These are phyloP conservation scores for Crotalus tigris DNA, from an alignment of 2,113 vertebrate genomes.

Conservation along the genomic window DNA sequence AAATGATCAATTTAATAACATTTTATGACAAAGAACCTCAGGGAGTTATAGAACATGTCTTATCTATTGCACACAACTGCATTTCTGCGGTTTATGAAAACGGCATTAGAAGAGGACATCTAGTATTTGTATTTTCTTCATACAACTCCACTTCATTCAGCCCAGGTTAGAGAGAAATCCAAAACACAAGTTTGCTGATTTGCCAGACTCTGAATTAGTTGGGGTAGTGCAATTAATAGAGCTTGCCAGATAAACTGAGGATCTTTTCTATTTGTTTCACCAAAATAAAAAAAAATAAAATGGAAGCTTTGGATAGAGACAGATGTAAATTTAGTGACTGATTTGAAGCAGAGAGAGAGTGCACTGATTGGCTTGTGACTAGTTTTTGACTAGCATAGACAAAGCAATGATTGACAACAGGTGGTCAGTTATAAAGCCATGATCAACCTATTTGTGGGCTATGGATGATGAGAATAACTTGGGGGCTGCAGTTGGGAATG, in stretches of 20 bases:
- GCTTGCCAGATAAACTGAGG: background rate
- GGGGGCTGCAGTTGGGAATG: background rate
- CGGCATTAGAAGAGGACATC: background rate
- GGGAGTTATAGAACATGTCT: background rate
- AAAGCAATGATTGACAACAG: background rate
- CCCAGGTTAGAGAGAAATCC: background rate
- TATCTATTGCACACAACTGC: background rate
- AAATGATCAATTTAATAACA: background rate
- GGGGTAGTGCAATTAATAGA: background rate
- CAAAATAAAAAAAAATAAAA: too few relatives aligned
- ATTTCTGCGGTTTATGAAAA: background rate
- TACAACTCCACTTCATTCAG: background rate
- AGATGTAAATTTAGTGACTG: background rate
- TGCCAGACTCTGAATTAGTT: background rate
- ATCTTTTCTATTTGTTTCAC: background rate
- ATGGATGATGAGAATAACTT: background rate
- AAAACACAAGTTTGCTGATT: constrained; percentile 34
- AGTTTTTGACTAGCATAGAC: background rate
- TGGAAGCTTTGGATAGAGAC: background rate
- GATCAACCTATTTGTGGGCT: background rate
- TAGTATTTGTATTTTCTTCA: background rate
- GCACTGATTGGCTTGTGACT: background rate
- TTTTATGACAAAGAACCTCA: background rate
- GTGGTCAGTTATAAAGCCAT: background rate
- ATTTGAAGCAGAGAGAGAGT: background rate